phyloP scores from a whole-genome alignment of 2,113 vertebrate species.

The Pheucticus melanocephalus region DNA sequence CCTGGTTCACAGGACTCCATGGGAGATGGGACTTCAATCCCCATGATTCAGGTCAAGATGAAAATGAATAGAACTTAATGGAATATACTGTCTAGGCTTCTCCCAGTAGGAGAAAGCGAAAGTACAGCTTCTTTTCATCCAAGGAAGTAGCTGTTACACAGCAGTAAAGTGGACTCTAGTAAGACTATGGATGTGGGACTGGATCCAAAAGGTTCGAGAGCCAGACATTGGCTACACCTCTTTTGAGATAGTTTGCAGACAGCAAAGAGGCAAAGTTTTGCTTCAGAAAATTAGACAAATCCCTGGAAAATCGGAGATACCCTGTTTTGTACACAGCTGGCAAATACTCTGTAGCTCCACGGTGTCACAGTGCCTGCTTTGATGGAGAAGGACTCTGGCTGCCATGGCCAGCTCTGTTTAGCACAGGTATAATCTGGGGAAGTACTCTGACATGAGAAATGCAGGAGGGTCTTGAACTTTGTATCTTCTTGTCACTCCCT shows the following conservation, averaged over 20 bases:
- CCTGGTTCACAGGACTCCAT: background rate
- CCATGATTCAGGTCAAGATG: background rate
- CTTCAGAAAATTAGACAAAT: background rate
- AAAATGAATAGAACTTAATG: background rate
- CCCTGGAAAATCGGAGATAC: background rate
- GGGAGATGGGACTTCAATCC: background rate
- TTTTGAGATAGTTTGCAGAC: background rate
- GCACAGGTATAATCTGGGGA: background rate
- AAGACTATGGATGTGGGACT: background rate
- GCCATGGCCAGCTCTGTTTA: background rate
- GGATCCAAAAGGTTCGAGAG: background rate
- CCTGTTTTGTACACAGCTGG: background rate
- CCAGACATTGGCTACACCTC: background rate
- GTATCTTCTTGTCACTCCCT: background rate
- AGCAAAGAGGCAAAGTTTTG: background rate
- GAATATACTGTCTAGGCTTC: background rate
- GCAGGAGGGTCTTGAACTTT: background rate
- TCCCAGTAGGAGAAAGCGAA: background rate
- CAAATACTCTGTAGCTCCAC: background rate
- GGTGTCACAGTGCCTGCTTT: background rate
- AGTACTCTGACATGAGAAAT: background rate
- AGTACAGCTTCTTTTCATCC: background rate
- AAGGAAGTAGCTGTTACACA: background rate
- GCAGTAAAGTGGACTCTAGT: background rate
- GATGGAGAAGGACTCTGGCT: background rate